phyloP scores from a whole-genome alignment of 2,888 invertebrate genomes.

The Patella caerulea region DNA sequence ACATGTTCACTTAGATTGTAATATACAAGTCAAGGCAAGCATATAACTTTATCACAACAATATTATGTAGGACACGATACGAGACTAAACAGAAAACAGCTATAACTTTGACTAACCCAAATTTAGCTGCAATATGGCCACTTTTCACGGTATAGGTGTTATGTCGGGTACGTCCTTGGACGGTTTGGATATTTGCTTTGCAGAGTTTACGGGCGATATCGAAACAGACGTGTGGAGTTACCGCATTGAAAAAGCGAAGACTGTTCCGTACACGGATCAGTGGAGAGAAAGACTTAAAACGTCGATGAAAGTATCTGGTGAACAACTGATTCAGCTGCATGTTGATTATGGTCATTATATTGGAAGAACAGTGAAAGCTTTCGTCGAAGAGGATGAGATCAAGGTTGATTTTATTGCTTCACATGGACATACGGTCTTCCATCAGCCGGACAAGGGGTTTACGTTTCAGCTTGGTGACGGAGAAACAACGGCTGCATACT shows the following conservation, averaged over 20 bases:
- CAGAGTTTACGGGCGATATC: slow-evolving; percentile 61
- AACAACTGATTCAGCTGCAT: slow-evolving; percentile 59
- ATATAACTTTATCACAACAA: too few species aligned
- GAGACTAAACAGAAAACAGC: too few species aligned
- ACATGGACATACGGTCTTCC: slow-evolving; percentile 67
- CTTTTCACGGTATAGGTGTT: slow-evolving; percentile 61
- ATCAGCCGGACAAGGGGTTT: slow-evolving; percentile 59
- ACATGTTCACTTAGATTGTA: too few species aligned
- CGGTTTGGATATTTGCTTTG: slow-evolving; percentile 65
- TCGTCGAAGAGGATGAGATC: slow-evolving; percentile 39
- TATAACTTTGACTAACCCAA: too few species aligned
- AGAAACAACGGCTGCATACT: slow-evolving; percentile 56
- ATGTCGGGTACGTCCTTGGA: slow-evolving; percentile 68
- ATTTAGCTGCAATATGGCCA: slow-evolving; percentile 44
- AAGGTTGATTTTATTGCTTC: slow-evolving; percentile 57
- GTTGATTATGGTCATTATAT: slow-evolving; percentile 62
- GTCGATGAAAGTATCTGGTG: slow-evolving; percentile 47
- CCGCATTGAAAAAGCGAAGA: slow-evolving; percentile 52
- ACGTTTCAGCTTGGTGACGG: slow-evolving; percentile 68
- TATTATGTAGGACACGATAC: too few species aligned
- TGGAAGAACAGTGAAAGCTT: slow-evolving; percentile 50
- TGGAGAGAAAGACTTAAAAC: slow-evolving; percentile 52
- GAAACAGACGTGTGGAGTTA: slow-evolving; percentile 62
- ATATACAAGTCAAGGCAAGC: too few species aligned
- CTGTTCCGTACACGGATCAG: slow-evolving; percentile 50